These are phyloP conservation scores for Pimpla rufipes DNA, from an alignment of 2,888 invertebrate species.

Conservation along the genomic window DNA sequence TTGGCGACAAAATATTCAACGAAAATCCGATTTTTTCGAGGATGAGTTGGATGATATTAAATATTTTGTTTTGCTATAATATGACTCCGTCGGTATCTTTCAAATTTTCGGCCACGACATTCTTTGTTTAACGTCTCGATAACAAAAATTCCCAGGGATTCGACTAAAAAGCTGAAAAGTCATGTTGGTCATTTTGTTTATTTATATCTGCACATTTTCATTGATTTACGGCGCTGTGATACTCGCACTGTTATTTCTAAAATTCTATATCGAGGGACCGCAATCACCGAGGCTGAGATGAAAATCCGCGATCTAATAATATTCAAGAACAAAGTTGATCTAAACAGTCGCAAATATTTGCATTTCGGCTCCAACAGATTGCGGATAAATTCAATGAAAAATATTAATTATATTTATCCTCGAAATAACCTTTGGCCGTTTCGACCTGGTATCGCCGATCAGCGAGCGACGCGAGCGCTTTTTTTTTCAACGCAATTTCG, in stretches of 20 bases:
- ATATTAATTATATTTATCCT: not conserved
- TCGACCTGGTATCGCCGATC: not conserved
- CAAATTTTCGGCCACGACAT: conserved; percentile 3
- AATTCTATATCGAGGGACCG: conserved; percentile 52
- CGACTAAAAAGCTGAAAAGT: conserved; percentile 1
- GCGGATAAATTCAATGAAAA: not conserved
- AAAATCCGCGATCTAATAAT: not conserved
- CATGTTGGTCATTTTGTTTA: conserved; percentile 59
- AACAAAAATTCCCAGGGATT: conserved; percentile 17
- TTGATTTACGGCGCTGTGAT: conserved; percentile 57
- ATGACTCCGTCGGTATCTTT: conserved; percentile 5
- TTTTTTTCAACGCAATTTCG: conserved; percentile 27
- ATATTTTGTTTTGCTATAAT: too few species aligned
- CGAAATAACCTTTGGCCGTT: conserved; percentile 1
- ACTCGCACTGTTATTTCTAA: conserved; percentile 45
- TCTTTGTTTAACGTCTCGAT: not conserved
- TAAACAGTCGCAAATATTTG: not conserved
- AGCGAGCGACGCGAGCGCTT: not conserved
- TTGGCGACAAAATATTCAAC: too few species aligned
- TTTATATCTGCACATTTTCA: conserved; percentile 56
- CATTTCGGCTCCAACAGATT: not conserved
- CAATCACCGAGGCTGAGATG: conserved; percentile 13
- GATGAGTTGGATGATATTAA: too few species aligned
- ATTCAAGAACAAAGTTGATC: not conserved
- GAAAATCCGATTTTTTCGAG: too few species aligned